Percentiles rank a stretch among this genome's conserved stretches.
Evolutionary conservation across 2,113 vertebrate genomes (phyloP).

Genomic region (Mystacornis crossleyi): DNA sequence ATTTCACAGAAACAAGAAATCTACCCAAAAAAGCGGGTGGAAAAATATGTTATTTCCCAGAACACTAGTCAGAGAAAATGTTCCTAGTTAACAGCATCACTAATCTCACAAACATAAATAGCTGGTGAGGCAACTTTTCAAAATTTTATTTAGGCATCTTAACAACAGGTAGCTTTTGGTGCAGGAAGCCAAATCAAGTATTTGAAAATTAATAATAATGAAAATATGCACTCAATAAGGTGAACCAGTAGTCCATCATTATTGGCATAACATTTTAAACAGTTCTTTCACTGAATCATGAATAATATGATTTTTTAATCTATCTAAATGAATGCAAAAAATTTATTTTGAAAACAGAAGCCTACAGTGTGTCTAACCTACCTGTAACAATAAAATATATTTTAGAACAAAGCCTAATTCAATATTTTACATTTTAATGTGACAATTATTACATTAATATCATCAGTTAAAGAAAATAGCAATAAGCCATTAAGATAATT

Average conservation of each 20-base stretch:
- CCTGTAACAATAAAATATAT: neutral
- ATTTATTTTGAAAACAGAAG: neutral
- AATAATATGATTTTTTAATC: neutral
- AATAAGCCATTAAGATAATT: slow-evolving; percentile 51
- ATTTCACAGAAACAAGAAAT: neutral
- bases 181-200: neutral
- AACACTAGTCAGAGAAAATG: neutral
- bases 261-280: neutral
- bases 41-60: neutral
- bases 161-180: neutral
- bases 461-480: neutral
- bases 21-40: neutral
- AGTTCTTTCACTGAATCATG: neutral
- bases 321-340: neutral
- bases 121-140: neutral
- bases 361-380: neutral
- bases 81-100: neutral
- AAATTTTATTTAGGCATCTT: neutral
- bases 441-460: slow-evolving; percentile 52
- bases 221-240: neutral
- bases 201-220: neutral
- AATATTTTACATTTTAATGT: slow-evolving; percentile 23
- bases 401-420: slow-evolving; percentile 13
- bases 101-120: neutral
- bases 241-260: neutral